Percentiles rank a stretch among this genome's conserved stretches.
Conservation (phyloP, 2,113 vertebrate species). For the Forbesichthys papilliferus region DNA sequence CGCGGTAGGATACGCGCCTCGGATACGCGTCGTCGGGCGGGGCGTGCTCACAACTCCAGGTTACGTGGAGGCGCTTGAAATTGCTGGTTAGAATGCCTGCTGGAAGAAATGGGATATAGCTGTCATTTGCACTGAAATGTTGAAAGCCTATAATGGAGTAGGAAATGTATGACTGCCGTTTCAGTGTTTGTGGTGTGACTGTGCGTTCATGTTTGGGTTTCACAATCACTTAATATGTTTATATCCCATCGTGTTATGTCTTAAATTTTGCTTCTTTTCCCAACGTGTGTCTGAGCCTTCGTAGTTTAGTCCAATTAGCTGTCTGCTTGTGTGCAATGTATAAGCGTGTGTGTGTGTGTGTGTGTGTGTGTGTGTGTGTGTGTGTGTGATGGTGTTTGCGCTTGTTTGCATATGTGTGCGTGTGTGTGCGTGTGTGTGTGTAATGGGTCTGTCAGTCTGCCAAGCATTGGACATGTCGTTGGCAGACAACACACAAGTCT, state of each 20-base stretch:
- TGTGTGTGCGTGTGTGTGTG: constrained; percentile 18
- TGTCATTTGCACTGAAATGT: constrained; percentile 28
- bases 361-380: constrained; percentile 18
- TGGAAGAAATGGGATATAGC: neutral
- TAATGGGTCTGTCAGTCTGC: constrained; percentile 48
- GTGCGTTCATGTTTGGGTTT: constrained; percentile 33
- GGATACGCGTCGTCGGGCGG: too few relatives aligned
- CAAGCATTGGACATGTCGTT: constrained; percentile 47
- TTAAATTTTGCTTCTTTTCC: constrained; percentile 32
- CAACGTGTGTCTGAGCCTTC: neutral
- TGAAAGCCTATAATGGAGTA: constrained; percentile 40
- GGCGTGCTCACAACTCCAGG: too few relatives aligned
- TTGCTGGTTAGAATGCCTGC: too few relatives aligned
- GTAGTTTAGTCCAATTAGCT: neutral
- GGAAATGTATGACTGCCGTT: constrained; percentile 22
- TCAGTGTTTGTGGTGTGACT: constrained; percentile 41
- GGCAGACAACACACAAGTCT: constrained; percentile 56
- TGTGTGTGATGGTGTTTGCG: neutral
- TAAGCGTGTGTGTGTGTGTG: constrained; percentile 16
- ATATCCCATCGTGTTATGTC: constrained; percentile 31
- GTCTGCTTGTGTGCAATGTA: neutral
- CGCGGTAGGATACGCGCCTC: neutral
- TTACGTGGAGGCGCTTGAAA: too few relatives aligned
- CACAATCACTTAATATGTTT: constrained; percentile 30
- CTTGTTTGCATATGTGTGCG: constrained; percentile 13